Evolutionary conservation across 2,888 invertebrate genomes (phyloP), one percentile per base, ranked within the genome.

Genomic region (Conops quadrifasciatus): DNA sequence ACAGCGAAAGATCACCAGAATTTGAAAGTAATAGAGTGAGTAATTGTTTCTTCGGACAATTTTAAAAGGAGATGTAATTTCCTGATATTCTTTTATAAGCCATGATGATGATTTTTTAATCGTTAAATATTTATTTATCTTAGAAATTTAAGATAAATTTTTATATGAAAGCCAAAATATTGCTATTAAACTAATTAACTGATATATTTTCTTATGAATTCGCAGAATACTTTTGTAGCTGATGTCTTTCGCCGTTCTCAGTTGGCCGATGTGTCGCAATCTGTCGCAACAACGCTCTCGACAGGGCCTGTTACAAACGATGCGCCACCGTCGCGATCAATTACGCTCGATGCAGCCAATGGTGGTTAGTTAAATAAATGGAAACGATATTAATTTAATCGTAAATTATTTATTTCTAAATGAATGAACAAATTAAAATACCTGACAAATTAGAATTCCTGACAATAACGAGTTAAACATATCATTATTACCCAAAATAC

Each of bases 311-410:
- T 86, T 2, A 84, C 83, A 79, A 82, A 85, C 72, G 85, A 86
- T 77, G 81, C 83, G 72, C 78, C 82, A 72, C 78, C 82, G 30
- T 82, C 85, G 81, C 78, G 83, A 74, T 77, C 78, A 77, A 85
- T 83, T 75, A 80, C 82, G 75, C 74, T 82, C 83, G 80, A 81
- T 75, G 82, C 87, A 82, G 85, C 87, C 83, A 79, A 84, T 84
- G 85, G 85, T 81, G 85, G 85, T 85, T 81, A 87, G 87, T 83
- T 79, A 26, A 66, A 47, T 36, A 59, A 65, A 45, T 19, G 62
- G 4, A 60, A n/a, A 71, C 19, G 21, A 58, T 36, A 1, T 21
- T 49, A 7, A 70, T 49, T 45, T 21, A 68, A 69, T 56, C 15
- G 15, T 15, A 58, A 63, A 64, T 43, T 36, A 15, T 24, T 66